A percentile compares a stretch with the other conserved stretches of the same genome.
Evolutionary conservation across 2,797 vertebrate genomes (phyloP).

Genomic region (Lindbergichthys nudifrons): DNA sequence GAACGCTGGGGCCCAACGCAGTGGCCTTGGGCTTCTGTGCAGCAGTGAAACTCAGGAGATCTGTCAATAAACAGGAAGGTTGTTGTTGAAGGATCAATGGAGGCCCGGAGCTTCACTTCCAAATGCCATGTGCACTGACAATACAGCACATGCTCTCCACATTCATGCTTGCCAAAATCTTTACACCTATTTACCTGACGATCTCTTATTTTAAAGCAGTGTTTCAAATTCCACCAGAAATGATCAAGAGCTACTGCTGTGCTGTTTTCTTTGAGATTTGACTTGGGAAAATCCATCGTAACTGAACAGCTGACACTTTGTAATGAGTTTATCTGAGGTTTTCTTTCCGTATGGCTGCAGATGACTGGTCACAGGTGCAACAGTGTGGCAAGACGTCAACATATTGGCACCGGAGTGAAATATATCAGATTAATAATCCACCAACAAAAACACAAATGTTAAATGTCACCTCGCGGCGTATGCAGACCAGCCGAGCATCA

Average conservation of each 20-base stretch:
- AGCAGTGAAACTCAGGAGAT: constrained; percentile 66
- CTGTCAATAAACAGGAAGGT: constrained; percentile 79
- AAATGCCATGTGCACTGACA: constrained; percentile 75
- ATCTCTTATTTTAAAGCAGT: constrained; percentile 8
- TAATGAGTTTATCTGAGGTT: constrained; percentile 1
- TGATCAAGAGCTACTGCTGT: neutral
- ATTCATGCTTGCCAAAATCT: constrained; percentile 43
- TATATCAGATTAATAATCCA: constrained; percentile 19
- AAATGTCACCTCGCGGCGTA: constrained; percentile 1
- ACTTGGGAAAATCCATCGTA: neutral
- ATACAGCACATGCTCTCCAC: constrained; percentile 31
- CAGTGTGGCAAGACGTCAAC: constrained; percentile 4
- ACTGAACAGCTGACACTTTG: constrained; percentile 15
- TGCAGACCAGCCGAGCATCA: constrained; percentile 18
- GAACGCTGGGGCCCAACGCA: constrained; percentile 37
- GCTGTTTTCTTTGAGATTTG: neutral
- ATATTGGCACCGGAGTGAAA: constrained; percentile 3
- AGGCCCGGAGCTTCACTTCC: constrained; percentile 66
- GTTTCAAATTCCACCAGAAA: constrained; percentile 8
- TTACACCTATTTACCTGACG: constrained; percentile 16
- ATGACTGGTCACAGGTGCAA: neutral
- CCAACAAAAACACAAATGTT: constrained; percentile 7
- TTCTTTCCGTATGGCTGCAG: neutral
- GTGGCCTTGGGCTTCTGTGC: constrained; percentile 70
- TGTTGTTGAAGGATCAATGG: constrained; percentile 79